A percentile compares a stretch with the other conserved stretches of the same genome.
Evolutionary conservation across 2,888 invertebrate genomes (phyloP).

Genomic region (Carterocephalus palaemon): DNA sequence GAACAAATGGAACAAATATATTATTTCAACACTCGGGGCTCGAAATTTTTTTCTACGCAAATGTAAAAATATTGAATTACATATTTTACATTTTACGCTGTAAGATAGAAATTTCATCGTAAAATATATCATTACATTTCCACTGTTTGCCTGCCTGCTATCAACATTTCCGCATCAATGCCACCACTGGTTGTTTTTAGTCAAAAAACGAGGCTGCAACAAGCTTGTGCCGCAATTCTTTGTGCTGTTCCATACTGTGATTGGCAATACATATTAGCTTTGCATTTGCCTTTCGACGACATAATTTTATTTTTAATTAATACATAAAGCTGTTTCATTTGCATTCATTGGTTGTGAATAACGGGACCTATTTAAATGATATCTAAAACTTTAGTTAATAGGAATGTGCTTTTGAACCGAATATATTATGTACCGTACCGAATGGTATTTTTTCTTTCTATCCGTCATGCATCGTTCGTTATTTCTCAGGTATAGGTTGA

Average conservation of each 20-base stretch:
- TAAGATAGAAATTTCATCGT: constrained; percentile 1
- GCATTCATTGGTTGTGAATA: no score
- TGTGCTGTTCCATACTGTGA: constrained; percentile 42
- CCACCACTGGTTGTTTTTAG: constrained; percentile 42
- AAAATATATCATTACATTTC: constrained; percentile 37
- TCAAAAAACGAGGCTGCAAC: constrained; percentile 45
- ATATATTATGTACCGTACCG: no score
- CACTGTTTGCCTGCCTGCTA: constrained; percentile 44
- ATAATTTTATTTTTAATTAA: no score
- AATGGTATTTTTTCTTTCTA: no score
- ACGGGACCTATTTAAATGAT: no score
- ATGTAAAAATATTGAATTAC: constrained; percentile 6
- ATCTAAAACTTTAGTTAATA: no score
- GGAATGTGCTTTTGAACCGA: no score
- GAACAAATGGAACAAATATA: background rate
- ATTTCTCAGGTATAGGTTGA: no score
- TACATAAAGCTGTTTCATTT: no score
- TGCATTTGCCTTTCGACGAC: constrained; percentile 23
- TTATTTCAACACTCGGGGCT: background rate
- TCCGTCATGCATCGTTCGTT: no score
- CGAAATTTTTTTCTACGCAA: background rate
- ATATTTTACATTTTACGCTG: background rate
- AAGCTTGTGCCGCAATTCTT: constrained; percentile 44
- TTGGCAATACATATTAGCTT: constrained; percentile 45
- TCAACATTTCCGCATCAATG: constrained; percentile 48